phyloP scores from a whole-genome alignment of 2,113 vertebrate species.

The Gadus chalcogrammus region DNA sequence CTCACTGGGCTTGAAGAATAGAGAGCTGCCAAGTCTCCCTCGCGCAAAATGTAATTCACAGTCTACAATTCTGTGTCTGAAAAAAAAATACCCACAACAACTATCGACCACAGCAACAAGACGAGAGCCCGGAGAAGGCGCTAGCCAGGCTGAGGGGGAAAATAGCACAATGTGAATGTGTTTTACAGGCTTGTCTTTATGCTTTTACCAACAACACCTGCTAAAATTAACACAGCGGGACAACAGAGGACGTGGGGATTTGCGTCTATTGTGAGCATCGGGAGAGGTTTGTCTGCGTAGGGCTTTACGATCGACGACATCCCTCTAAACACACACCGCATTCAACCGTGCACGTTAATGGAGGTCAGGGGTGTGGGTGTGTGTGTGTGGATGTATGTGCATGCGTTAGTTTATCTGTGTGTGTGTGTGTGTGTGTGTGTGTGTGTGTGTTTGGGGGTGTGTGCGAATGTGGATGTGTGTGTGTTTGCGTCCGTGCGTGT shows the following conservation, averaged over 20 bases:
- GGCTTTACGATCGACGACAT: too few species aligned
- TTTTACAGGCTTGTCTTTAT: conserved; percentile 20
- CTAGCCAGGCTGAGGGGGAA: not conserved
- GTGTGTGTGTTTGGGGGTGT: too few species aligned
- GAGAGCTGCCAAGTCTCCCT: conserved; percentile 45
- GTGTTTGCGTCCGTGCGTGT: too few species aligned
- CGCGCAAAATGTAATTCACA: conserved; percentile 36
- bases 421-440: not conserved
- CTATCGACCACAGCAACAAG: conserved; percentile 14
- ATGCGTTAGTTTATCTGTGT: too few species aligned
- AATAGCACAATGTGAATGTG: not conserved
- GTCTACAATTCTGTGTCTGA: conserved; percentile 25
- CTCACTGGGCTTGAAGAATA: conserved; percentile 53
- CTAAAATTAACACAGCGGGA: too few species aligned
- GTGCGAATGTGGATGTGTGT: too few species aligned
- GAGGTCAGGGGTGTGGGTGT: conserved; percentile 18
- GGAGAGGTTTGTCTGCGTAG: too few species aligned
- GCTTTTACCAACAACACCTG: not conserved
- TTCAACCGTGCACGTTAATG: too few species aligned
- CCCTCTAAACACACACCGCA: too few species aligned
- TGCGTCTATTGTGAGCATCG: too few species aligned
- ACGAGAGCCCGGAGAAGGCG: not conserved
- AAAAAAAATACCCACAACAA: conserved; percentile 2
- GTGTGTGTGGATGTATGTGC: conserved; percentile 10
- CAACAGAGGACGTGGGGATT: too few species aligned